phyloP scores from a whole-genome alignment of 2,113 vertebrate species.

The Cranoglanis bouderius region DNA sequence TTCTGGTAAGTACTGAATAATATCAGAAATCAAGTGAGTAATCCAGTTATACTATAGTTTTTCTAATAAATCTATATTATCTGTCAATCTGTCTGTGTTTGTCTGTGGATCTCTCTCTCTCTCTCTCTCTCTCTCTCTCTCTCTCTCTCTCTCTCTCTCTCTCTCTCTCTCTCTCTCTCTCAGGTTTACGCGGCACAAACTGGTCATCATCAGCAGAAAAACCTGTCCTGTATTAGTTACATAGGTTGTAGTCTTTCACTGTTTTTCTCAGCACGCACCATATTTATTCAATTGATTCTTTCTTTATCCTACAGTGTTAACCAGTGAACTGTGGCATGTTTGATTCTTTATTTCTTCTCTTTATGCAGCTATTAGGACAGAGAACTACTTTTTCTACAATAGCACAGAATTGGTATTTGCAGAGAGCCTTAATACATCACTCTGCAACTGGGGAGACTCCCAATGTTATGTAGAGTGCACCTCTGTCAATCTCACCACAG shows the following conservation, averaged over 20 bases:
- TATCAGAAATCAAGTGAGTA: slow-evolving; percentile 29
- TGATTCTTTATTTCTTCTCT: not conserved
- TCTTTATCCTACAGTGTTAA: not conserved
- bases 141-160: not conserved
- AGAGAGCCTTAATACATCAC: not conserved
- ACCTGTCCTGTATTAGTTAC: slow-evolving; percentile 65
- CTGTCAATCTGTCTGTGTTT: too few species aligned
- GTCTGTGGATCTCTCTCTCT: too few species aligned
- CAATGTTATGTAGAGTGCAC: slow-evolving; percentile 36
- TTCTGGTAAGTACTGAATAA: slow-evolving; percentile 56
- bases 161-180: not conserved
- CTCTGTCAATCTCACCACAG: not conserved
- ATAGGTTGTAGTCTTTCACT: slow-evolving; percentile 66
- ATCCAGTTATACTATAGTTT: not conserved
- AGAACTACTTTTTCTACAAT: not conserved
- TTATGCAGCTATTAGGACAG: not conserved
- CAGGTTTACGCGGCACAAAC: slow-evolving; percentile 47
- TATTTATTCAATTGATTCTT: not conserved
- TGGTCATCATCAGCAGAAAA: slow-evolving; percentile 48
- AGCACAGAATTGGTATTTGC: not conserved
- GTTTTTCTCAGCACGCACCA: slow-evolving; percentile 58
- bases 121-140: not conserved
- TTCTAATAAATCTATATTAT: not conserved
- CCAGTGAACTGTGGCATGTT: not conserved
- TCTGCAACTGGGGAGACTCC: not conserved